Percentiles rank a stretch among this genome's conserved stretches.
phyloP scores from a whole-genome alignment of 2,888 invertebrate genomes.

The Drosophila picticornis region DNA sequence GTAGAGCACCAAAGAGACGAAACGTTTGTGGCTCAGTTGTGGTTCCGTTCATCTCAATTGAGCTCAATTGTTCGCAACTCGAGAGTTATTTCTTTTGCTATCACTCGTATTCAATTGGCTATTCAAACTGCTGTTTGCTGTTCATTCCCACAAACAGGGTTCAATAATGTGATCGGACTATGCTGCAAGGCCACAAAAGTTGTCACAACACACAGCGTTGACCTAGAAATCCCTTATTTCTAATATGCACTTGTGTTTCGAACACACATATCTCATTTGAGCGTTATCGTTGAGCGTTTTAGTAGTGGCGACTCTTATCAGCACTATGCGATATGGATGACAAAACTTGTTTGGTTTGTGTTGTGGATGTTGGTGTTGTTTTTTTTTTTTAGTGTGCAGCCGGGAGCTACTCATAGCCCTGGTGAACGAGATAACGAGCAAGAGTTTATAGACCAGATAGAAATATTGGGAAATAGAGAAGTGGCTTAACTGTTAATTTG shows the following conservation, averaged over 20 bases:
- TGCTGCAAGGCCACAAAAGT: conserved; percentile 38
- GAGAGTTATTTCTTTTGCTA: conserved; percentile 28
- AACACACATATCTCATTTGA: not conserved
- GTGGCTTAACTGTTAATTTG: conserved; percentile 10
- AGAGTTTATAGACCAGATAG: conserved; percentile 43
- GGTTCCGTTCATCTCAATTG: conserved; percentile 57
- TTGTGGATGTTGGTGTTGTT: conserved; percentile 8
- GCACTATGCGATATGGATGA: conserved; percentile 54
- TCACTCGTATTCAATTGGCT: conserved; percentile 53
- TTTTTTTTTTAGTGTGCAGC: not conserved
- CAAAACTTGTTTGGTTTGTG: conserved; percentile 63
- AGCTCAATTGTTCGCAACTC: conserved; percentile 66
- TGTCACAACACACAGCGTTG: conserved; percentile 28
- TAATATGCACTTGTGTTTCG: conserved; percentile 10
- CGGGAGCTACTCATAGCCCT: conserved; percentile 25
- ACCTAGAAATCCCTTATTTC: conserved; percentile 48
- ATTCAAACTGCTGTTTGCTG: conserved; percentile 20
- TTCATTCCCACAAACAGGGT: conserved; percentile 15
- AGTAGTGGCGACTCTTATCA: conserved; percentile 49
- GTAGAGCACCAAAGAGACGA: conserved; percentile 34
- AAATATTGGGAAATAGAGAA: conserved; percentile 56
- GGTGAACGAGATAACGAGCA: conserved; percentile 51
- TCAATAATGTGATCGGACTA: conserved; percentile 32
- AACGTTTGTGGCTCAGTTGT: conserved; percentile 13
- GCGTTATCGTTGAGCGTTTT: not conserved